A percentile compares a stretch with the other conserved stretches of the same genome.
Evolutionary conservation across 2,113 vertebrate genomes (phyloP).

Genomic region (Tenrec ecaudatus): DNA sequence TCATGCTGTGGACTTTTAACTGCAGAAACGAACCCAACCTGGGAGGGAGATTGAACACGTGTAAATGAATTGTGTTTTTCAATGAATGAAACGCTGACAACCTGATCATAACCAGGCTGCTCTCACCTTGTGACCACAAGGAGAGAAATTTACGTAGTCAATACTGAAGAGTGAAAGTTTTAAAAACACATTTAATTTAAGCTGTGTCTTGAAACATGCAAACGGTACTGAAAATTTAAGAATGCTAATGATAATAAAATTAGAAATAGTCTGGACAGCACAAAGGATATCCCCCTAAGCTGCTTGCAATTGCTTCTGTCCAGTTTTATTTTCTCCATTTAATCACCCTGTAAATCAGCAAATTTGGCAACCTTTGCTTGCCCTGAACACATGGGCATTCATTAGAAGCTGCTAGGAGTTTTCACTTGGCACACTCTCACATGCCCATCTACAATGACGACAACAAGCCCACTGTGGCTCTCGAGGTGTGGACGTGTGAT

Average conservation of each 20-base stretch:
- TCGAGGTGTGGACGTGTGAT: neutral
- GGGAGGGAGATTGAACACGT: neutral
- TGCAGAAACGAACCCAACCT: neutral
- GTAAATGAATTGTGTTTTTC: slow-evolving; percentile 40
- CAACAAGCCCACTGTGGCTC: neutral
- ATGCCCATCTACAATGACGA: slow-evolving; percentile 30
- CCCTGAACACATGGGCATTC: slow-evolving; percentile 28
- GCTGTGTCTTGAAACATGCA: slow-evolving; percentile 67
- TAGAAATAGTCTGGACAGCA: slow-evolving; percentile 65
- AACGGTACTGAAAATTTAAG: slow-evolving; percentile 64
- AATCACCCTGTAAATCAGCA: slow-evolving; percentile 58
- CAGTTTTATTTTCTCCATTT: slow-evolving; percentile 1
- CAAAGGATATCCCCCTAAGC: slow-evolving; percentile 65
- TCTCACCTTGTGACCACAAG: slow-evolving; percentile 42
- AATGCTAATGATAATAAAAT: slow-evolving; percentile 75
- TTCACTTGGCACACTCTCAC: slow-evolving; percentile 51
- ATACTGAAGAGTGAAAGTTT: slow-evolving; percentile 53
- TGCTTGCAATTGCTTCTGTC: slow-evolving; percentile 17
- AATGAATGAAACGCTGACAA: slow-evolving; percentile 64
- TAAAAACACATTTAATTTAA: slow-evolving; percentile 75
- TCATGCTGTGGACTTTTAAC: neutral
- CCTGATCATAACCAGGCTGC: slow-evolving; percentile 71
- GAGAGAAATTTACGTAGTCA: slow-evolving; percentile 52
- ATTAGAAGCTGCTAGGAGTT: slow-evolving; percentile 35
- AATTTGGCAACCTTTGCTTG: slow-evolving; percentile 48